Conservation (phyloP, 2,113 vertebrate genomes). For the Oreotrochilus melanogaster region DNA sequence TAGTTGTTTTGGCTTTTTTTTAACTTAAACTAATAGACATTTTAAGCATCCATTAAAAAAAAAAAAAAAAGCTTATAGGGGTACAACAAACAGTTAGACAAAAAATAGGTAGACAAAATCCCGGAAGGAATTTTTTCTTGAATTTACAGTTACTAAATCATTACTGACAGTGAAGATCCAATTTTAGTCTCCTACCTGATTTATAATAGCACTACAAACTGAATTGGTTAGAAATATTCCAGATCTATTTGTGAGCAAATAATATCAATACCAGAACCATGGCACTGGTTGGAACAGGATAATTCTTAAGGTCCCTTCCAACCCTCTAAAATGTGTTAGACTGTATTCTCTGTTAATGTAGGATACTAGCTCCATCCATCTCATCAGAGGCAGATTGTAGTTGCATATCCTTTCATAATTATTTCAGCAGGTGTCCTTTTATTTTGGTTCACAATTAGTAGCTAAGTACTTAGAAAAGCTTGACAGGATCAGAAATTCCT, state of each 20-base stretch:
- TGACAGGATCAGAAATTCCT: slow-evolving; percentile 20
- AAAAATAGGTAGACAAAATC: background rate
- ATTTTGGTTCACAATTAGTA: slow-evolving; percentile 43
- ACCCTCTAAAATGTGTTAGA: background rate
- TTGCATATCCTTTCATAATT: slow-evolving; percentile 17
- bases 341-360: background rate
- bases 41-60: background rate
- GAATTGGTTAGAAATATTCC: background rate
- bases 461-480: background rate
- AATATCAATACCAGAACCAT: background rate
- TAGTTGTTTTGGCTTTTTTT: background rate
- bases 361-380: background rate
- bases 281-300: background rate
- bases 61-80: background rate
- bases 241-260: background rate
- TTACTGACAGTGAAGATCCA: background rate
- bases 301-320: no score
- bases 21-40: background rate
- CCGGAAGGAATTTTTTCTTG: background rate
- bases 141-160: background rate
- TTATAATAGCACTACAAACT: background rate
- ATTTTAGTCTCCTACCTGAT: background rate
- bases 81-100: background rate
- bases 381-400: slow-evolving; percentile 8
- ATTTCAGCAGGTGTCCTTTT: slow-evolving; percentile 50